Evolutionary conservation across 2,113 vertebrate genomes (phyloP), one percentile per base, ranked within the genome.

Genomic region (Camelus bactrianus): DNA sequence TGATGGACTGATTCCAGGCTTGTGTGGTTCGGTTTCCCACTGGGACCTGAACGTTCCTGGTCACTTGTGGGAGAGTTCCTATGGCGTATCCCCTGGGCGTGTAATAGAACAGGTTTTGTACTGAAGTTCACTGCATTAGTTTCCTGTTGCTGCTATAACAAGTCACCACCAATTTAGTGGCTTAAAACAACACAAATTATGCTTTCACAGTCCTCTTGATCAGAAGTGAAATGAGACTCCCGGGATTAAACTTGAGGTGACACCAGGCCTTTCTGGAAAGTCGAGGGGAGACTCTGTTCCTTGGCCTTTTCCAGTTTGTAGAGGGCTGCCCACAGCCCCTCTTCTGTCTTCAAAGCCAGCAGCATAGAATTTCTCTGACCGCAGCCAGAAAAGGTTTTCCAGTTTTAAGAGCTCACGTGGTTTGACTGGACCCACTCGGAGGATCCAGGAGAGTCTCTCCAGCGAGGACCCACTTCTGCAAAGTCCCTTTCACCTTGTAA

Each of bases 51-150:
- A 11, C 3, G 0, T 7, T 2, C 58, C 0, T 5, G 14, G 14
- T 15, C 11, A 3, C 81, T 10, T 12, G 46, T 13, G 58, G 22
- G 17, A 12, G 7, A 3, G 54, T 12, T 4, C 14, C 65, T 4
- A 0, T 0, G 1, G 46, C 35, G 0, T 4, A 2, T 1, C 10
- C 35, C 9, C 64, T 1, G 1, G 16, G 73, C 7, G 1, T 16
- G 19, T 8, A 42, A n/a, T 6, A 19, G 26, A 17, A 19, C 11
- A 13, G 5, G n/a, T 1, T n/a, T 38, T 35, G 17, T 8, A 2
- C 35, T 8, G 38, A 28, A 26, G 56, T 4, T 50, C 64, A 3
- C 6, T 56, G 35, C 22, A 0, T 30, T 17, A 6, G 28, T 64
- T 11, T 86, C 20, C 13, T 30, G 14, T 26, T 12, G 12, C 17